phyloP scores from a whole-genome alignment of 1,140 invertebrate species.

The Bradysia coprophila region DNA sequence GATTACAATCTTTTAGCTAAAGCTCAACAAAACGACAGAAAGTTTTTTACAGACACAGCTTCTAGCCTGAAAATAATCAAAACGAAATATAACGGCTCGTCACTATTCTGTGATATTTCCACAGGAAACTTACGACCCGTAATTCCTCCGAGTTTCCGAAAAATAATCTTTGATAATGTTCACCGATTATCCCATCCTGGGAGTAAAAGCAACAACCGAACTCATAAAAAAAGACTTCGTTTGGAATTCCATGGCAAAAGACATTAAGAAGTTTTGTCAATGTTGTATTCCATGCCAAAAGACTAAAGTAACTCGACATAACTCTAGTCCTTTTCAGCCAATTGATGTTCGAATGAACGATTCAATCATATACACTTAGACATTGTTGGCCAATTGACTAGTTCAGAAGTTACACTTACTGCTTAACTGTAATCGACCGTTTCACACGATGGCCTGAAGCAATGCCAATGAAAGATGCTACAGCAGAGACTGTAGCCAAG shows the following conservation, averaged over 20 bases:
- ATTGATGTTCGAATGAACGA: conserved; percentile 1
- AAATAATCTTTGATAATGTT: conserved; percentile 9
- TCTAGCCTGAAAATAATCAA: conserved; percentile 7
- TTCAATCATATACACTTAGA: conserved; percentile 17
- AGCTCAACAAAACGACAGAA: background rate
- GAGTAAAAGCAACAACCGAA: conserved; percentile 6
- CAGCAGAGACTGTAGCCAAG: conserved; percentile 11
- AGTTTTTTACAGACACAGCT: background rate
- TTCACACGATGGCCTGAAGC: conserved; percentile 23
- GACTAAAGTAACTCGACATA: conserved; percentile 10
- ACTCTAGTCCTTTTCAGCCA: background rate
- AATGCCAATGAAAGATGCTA: conserved; percentile 14
- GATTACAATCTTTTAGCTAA: background rate
- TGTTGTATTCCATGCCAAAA: conserved; percentile 13
- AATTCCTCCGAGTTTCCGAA: conserved; percentile 8
- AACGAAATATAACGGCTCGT: background rate
- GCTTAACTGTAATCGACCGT: conserved; percentile 14
- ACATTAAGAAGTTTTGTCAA: conserved; percentile 2
- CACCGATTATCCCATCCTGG: conserved; percentile 13
- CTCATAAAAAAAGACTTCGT: conserved; percentile 9
- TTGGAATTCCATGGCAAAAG: conserved; percentile 13
- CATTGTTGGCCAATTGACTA: conserved; percentile 11
- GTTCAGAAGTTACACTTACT: conserved; percentile 8
- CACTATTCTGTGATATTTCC: conserved; percentile 1
- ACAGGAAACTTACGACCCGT: conserved; percentile 7